Evolutionary conservation across 2,888 invertebrate species (phyloP), one percentile per base, ranked within the genome.

Genomic region (Campoletis raptor): DNA sequence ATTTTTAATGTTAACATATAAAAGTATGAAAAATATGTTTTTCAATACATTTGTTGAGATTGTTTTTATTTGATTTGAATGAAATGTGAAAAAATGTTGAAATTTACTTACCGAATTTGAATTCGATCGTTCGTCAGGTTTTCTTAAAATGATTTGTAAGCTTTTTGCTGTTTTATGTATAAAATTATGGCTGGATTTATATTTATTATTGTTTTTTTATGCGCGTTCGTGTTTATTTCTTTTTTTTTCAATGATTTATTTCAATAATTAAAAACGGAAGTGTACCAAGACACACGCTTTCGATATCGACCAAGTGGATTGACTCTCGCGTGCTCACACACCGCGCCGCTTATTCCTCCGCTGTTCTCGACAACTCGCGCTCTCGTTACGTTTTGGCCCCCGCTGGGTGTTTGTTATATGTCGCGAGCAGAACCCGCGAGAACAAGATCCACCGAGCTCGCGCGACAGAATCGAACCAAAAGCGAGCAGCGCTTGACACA

Each of bases 401-500:
- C 67, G 18, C 79, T 76, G 42, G 76, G 64, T 81, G 81, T 83
- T 83, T 72, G 80, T 83, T 72, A 77, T 87, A 79, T 67, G 85
- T 78, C 67, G 86, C 82, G 81, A 54, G 48, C 54, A 85, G 87
- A 87, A 86, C 87, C 88, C 84, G 83, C 86, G 81, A 82, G 80
- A 85, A 69, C 77, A 81, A 42, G 79, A 79, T 77, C 77, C 83
- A 85, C 87, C 87, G 92, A 92, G 92, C 89, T 90, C 89, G 89
- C 90, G 89, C 91, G 90, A 90, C 90, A 89, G 90, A 54, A 64
- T 64, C 83, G 89, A 87, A 85, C 81, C 90, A 24, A 88, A 87
- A 89, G 90, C 88, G 88, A 85, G 88, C 89, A 90, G 90, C 89
- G 91, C 93, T 93, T 93, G 93, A 93, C 93, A 93, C 93, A 93